These are phyloP conservation scores for Camarhynchus parvulus DNA, from an alignment of 2,113 vertebrate species.

Conservation along the genomic window DNA sequence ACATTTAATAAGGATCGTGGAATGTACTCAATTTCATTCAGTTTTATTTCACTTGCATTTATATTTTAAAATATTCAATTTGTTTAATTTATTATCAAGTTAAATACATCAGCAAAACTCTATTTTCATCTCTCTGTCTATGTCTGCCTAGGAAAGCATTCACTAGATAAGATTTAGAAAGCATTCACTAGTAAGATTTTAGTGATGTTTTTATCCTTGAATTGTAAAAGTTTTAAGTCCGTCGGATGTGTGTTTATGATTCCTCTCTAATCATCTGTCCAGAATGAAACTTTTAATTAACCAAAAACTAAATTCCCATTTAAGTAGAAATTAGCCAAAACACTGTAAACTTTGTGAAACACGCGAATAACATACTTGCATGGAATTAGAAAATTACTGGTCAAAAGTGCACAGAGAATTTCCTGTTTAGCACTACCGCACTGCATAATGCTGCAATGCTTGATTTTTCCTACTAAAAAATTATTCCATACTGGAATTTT, in stretches of 20 bases:
- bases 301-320: neutral
- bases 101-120: neutral
- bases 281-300: neutral
- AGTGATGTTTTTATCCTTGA: neutral
- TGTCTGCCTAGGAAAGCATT: neutral
- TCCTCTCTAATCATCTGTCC: neutral
- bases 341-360: neutral
- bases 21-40: neutral
- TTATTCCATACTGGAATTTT: neutral
- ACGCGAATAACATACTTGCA: neutral
- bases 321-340: neutral
- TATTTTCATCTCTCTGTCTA: neutral
- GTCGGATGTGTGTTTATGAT: neutral
- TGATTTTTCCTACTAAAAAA: neutral
- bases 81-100: neutral
- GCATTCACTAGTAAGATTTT: neutral
- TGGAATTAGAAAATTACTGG: neutral
- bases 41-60: neutral
- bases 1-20: neutral
- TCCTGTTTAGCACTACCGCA: neutral
- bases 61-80: neutral
- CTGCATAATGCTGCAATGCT: fast-evolving
- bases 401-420: neutral
- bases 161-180: neutral
- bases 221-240: neutral